Conservation (phyloP, 2,888 invertebrate genomes). For the Ormia ochracea region DNA sequence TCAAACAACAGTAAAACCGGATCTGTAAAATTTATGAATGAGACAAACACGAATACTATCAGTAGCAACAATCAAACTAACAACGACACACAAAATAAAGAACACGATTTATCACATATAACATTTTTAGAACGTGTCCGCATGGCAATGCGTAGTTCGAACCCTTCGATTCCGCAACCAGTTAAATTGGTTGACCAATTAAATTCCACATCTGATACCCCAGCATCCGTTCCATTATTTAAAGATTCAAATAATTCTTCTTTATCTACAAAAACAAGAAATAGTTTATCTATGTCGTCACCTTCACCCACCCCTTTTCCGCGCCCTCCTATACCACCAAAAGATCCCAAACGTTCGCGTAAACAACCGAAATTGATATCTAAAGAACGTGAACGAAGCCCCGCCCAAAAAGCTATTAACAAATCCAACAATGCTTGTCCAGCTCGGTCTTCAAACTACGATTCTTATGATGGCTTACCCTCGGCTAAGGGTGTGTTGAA, state of each 20-base stretch:
- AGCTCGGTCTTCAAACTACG: constrained; percentile 49
- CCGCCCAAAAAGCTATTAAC: constrained; percentile 42
- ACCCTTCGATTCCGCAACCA: constrained; percentile 27
- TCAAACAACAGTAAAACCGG: constrained; percentile 21
- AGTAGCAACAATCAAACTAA: constrained; percentile 20
- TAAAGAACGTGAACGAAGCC: constrained; percentile 68
- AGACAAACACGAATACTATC: constrained; percentile 8
- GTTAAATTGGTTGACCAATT: constrained; percentile 5
- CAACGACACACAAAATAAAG: constrained; percentile 47
- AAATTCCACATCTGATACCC: constrained; percentile 6
- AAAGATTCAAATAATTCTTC: constrained; percentile 67
- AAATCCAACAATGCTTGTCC: constrained; percentile 27
- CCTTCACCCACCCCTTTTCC: constrained; percentile 55
- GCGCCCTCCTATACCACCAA: constrained; percentile 73
- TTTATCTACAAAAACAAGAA: constrained; percentile 64
- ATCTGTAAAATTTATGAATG: constrained; percentile 37
- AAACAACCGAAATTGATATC: constrained; percentile 69
- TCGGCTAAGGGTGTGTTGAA: background rate
- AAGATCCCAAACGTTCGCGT: constrained; percentile 69
- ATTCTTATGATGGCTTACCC: constrained; percentile 63
- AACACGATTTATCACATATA: constrained; percentile 49
- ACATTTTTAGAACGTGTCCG: constrained; percentile 71
- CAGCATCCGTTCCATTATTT: background rate
- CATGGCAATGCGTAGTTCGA: constrained; percentile 68
- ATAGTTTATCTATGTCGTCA: constrained; percentile 48